These are phyloP conservation scores for Epirrita christyi DNA, from an alignment of 2,888 invertebrate species.

Conservation along the genomic window DNA sequence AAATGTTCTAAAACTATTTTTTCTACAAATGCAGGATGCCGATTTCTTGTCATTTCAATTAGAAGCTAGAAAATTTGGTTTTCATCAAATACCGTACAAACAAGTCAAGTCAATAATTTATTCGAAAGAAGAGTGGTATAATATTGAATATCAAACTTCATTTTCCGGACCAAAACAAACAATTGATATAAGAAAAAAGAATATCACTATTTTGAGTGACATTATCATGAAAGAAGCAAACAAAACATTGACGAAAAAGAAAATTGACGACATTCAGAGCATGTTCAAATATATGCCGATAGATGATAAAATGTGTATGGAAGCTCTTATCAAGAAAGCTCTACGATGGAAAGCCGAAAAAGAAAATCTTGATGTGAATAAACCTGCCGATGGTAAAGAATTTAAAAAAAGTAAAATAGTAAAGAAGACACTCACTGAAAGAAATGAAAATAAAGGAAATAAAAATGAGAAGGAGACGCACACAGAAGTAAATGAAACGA, in stretches of 20 bases:
- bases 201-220: constrained; percentile 21
- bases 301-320: constrained; percentile 11
- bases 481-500: too few relatives aligned
- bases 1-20: constrained; percentile 14
- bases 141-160: constrained; percentile 21
- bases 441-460: too few relatives aligned
- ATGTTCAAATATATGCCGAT: constrained; percentile 25
- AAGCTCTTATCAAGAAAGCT: constrained; percentile 17
- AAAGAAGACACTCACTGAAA: too few relatives aligned
- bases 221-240: constrained; percentile 19
- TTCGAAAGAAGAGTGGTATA: constrained; percentile 22
- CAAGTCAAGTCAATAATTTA: constrained; percentile 22
- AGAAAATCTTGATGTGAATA: constrained; percentile 14
- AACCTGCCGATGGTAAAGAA: constrained; percentile 4
- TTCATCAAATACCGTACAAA: constrained; percentile 18
- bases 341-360: constrained; percentile 10
- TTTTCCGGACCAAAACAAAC: constrained; percentile 15
- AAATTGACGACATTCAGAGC: constrained; percentile 25
- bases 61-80: constrained; percentile 18
- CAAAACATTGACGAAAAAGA: constrained; percentile 21
- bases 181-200: constrained; percentile 18
- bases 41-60: constrained; percentile 16
- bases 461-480: too few relatives aligned
- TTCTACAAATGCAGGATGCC: constrained; percentile 15
- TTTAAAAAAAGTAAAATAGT: constrained; percentile 6